These are phyloP conservation scores for Scaeva pyrastri DNA, from an alignment of 2,888 invertebrate species.

Conservation along the genomic window DNA sequence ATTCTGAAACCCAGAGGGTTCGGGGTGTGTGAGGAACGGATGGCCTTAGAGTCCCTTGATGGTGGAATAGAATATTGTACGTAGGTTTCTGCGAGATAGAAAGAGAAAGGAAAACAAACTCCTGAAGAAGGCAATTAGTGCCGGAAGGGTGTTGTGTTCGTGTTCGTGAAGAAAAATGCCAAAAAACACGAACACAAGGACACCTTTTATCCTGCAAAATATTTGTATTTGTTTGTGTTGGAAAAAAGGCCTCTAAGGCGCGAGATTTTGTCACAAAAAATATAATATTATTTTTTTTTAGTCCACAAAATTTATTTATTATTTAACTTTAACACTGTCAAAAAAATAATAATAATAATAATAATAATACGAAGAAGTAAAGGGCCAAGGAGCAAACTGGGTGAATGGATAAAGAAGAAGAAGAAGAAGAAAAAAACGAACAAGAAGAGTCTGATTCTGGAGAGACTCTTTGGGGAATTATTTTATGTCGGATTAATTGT, in stretches of 20 bases:
- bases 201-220: slow-evolving; percentile 27
- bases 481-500: slow-evolving; percentile 36
- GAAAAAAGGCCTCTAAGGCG: slow-evolving; percentile 45
- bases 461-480: slow-evolving; percentile 20
- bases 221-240: not conserved
- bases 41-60: no score
- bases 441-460: slow-evolving; percentile 9
- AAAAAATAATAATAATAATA: not conserved
- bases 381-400: not conserved
- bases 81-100: slow-evolving; percentile 6
- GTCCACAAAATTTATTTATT: slow-evolving; percentile 63
- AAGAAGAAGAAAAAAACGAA: slow-evolving; percentile 24
- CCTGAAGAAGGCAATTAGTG: slow-evolving; percentile 55
- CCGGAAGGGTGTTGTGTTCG: slow-evolving; percentile 64
- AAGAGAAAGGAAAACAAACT: not conserved
- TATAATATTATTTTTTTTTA: slow-evolving; percentile 2
- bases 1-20: not conserved
- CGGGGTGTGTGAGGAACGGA: slow-evolving; percentile 4
- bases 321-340: slow-evolving; percentile 41
- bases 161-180: slow-evolving; percentile 65
- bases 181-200: slow-evolving; percentile 64
- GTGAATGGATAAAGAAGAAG: not conserved
- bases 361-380: not conserved
- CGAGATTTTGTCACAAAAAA: slow-evolving; percentile 72
- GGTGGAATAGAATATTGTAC: slow-evolving; percentile 39